phyloP scores from a whole-genome alignment of 2,888 invertebrate genomes.

The Drosophila glabriapex region DNA sequence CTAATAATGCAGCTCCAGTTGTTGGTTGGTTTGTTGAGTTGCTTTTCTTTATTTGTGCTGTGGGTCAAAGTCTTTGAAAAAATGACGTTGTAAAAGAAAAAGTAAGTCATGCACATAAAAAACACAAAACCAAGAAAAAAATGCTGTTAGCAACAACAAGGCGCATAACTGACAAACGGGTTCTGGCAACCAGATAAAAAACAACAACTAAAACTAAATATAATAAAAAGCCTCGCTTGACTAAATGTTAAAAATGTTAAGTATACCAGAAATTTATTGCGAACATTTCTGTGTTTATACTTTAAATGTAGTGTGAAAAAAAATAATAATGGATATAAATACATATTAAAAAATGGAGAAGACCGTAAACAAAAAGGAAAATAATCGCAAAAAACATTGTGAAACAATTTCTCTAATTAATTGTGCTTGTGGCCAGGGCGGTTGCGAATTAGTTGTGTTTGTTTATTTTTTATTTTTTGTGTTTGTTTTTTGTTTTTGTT shows the following conservation, averaged over 20 bases:
- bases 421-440: conserved; percentile 20
- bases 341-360: conserved; percentile 35
- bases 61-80: conserved; percentile 78
- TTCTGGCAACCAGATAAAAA: conserved; percentile 49
- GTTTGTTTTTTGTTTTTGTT: conserved; percentile 3
- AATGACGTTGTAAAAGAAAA: conserved; percentile 77
- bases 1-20: conserved; percentile 9
- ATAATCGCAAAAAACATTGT: conserved; percentile 36
- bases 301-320: conserved; percentile 60
- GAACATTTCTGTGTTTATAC: conserved; percentile 43
- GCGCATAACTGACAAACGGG: conserved; percentile 64
- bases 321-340: conserved; percentile 27
- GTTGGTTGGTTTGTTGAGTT: not conserved
- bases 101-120: conserved; percentile 69
- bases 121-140: conserved; percentile 20
- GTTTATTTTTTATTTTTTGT: not conserved
- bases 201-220: conserved; percentile 4
- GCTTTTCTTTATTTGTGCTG: conserved; percentile 47
- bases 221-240: conserved; percentile 55
- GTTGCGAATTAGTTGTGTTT: conserved; percentile 3
- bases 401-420: conserved; percentile 80
- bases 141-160: conserved; percentile 63
- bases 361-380: conserved; percentile 11
- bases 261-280: conserved; percentile 76
- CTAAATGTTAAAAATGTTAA: conserved; percentile 73